Percentiles rank a stretch among this genome's conserved stretches.
These are phyloP conservation scores for Galagoides demidoff DNA, from an alignment of 2,797 vertebrate species.

Conservation along the genomic window DNA sequence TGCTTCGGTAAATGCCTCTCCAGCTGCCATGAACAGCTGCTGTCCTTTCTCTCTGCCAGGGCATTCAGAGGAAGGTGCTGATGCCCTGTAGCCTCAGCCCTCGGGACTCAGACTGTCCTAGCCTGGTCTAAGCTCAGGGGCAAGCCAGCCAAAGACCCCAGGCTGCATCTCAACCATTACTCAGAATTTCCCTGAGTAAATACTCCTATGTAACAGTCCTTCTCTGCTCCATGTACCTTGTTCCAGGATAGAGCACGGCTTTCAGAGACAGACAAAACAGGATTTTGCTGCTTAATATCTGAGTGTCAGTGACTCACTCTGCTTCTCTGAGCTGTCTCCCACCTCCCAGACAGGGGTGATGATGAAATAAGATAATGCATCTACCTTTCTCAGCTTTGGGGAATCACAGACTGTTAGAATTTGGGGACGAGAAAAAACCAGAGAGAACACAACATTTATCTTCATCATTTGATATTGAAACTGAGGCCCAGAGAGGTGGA, in stretches of 20 bases:
- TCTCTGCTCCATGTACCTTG: neutral
- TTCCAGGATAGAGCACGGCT: neutral
- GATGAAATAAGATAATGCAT: neutral
- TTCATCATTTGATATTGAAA: neutral
- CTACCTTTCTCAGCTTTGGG: neutral
- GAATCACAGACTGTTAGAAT: slow-evolving; percentile 34
- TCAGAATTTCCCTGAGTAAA: neutral
- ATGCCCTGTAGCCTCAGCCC: neutral
- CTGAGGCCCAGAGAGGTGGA: neutral
- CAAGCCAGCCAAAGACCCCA: neutral
- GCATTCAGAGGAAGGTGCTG: neutral
- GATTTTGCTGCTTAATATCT: neutral
- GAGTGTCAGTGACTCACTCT: neutral
- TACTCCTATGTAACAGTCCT: neutral
- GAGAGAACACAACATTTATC: slow-evolving; percentile 44
- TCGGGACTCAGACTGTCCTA: neutral
- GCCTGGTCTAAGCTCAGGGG: neutral
- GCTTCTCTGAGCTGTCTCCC: neutral
- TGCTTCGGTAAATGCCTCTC: slow-evolving; percentile 29
- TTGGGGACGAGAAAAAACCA: neutral
- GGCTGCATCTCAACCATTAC: neutral
- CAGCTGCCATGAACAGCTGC: neutral
- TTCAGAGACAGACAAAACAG: neutral
- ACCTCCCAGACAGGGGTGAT: neutral
- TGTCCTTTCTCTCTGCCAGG: neutral